phyloP scores from a whole-genome alignment of 1,140 invertebrate genomes.

The Kradibia gibbosae region DNA sequence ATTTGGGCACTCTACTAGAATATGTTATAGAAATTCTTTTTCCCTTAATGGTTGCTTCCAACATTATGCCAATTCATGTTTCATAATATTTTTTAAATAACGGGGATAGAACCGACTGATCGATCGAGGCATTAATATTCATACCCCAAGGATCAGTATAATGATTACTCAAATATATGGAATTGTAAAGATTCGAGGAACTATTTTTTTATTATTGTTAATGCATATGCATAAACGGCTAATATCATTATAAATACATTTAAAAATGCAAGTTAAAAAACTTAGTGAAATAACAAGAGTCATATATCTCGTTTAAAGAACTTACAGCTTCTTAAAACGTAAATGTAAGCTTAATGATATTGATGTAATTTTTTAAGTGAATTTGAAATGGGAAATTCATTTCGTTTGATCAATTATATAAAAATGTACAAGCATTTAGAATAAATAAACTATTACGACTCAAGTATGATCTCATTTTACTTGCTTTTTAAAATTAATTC shows the following conservation, averaged over 20 bases:
- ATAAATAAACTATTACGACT: too few relatives aligned
- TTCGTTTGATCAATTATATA: too few relatives aligned
- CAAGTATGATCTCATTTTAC: too few relatives aligned
- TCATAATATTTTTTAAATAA: conserved; percentile 42
- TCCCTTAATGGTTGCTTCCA: background rate
- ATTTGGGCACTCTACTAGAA: background rate
- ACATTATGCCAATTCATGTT: background rate
- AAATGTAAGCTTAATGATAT: too few relatives aligned
- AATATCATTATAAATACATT: background rate
- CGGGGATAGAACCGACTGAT: conserved; percentile 37
- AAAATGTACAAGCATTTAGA: too few relatives aligned
- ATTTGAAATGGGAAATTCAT: too few relatives aligned
- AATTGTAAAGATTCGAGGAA: conserved; percentile 23
- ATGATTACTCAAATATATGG: conserved; percentile 43
- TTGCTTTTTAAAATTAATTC: too few relatives aligned
- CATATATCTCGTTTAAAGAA: too few relatives aligned
- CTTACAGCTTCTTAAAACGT: too few relatives aligned
- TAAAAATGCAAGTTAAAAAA: too few relatives aligned
- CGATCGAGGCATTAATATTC: conserved; percentile 31
- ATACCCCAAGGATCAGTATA: background rate
- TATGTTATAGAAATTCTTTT: background rate
- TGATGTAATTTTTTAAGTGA: too few relatives aligned
- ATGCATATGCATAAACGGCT: background rate
- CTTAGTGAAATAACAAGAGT: too few relatives aligned
- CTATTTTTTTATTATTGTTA: conserved; percentile 25